phyloP scores from a whole-genome alignment of 2,797 vertebrate species.

The Coracias cyanogaster region DNA sequence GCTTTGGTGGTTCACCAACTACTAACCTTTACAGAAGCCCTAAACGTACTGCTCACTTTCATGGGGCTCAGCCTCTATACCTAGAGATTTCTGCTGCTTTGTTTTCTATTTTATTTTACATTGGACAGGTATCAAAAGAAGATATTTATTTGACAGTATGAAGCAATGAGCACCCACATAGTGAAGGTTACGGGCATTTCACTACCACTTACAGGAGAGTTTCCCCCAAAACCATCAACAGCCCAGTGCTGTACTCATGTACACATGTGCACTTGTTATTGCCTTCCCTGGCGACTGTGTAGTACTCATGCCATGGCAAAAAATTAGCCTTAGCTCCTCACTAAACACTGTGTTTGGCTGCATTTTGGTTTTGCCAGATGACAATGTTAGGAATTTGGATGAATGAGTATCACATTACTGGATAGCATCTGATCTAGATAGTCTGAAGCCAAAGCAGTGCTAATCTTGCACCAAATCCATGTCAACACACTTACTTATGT shows the following conservation, averaged over 20 bases:
- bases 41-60: not conserved
- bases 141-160: not conserved
- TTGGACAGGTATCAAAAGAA: not conserved
- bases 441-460: not conserved
- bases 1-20: not conserved
- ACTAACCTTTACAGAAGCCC: not conserved
- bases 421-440: not conserved
- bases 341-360: not conserved
- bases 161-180: not conserved
- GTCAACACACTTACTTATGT: constrained; percentile 13
- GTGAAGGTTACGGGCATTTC: not conserved
- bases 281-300: not conserved
- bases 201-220: not conserved
- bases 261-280: not conserved
- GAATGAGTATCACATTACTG: not conserved
- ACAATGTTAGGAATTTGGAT: not conserved
- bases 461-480: not conserved
- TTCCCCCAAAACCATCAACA: not conserved
- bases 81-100: not conserved
- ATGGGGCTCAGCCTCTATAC: not conserved
- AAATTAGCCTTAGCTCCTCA: not conserved
- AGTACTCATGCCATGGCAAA: not conserved
- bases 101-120: not conserved
- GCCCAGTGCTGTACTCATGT: not conserved
- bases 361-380: constrained; percentile 17